A percentile compares a stretch with the other conserved stretches of the same genome.
phyloP scores from a whole-genome alignment of 2,888 invertebrate genomes.

The Chelonus formosanus region DNA sequence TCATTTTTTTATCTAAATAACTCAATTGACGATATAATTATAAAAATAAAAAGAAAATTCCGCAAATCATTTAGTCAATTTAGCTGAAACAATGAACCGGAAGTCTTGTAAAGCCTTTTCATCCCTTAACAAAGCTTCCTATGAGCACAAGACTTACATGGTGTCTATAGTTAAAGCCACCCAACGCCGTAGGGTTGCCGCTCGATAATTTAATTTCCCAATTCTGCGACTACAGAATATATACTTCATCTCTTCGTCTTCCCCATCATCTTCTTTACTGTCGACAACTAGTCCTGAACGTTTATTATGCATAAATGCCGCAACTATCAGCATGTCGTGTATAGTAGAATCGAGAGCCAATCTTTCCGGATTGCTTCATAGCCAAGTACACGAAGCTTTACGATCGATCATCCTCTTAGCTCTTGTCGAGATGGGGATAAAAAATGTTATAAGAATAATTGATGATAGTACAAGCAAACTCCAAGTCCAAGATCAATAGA shows the following conservation, averaged over 20 bases:
- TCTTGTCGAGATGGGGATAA: background rate
- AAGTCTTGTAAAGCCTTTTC: background rate
- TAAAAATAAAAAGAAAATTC: too few species aligned
- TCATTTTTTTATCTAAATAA: too few species aligned
- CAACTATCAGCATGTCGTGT: background rate
- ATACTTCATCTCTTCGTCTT: background rate
- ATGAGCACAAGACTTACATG: too few species aligned
- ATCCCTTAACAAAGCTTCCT: too few species aligned
- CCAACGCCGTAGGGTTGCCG: background rate
- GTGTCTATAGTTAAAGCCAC: background rate
- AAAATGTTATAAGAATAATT: background rate
- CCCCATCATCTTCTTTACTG: background rate
- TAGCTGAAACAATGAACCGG: too few species aligned
- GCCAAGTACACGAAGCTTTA: background rate
- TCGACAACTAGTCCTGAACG: conserved; percentile 1
- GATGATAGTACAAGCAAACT: too few species aligned
- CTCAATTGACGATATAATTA: too few species aligned
- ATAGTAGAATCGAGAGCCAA: conserved; percentile 1
- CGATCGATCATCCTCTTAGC: background rate
- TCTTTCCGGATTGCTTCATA: background rate
- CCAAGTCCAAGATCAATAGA: too few species aligned
- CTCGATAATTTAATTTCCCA: conserved; percentile 15
- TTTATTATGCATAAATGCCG: conserved; percentile 18
- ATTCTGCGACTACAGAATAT: background rate
- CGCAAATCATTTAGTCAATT: too few species aligned